A percentile compares a stretch with the other conserved stretches of the same genome.
Evolutionary conservation across 2,113 vertebrate species (phyloP).

Genomic region (Sus scrofa): T2T-Sscrofa CM000827.6:69324501-69325000

Average conservation of each 20-base stretch:
- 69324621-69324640: background rate
- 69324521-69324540: conserved; percentile 13
- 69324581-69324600: background rate
- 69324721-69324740: background rate
- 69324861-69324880: background rate
- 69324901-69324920: background rate
- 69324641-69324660: background rate
- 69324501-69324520: background rate
- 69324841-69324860: background rate
- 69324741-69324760: background rate
- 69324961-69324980: background rate
- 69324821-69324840: background rate
- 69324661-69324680: background rate
- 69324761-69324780: background rate
- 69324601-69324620: background rate
- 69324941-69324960: background rate
- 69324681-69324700: background rate
- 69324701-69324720: background rate
- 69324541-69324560: background rate
- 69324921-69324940: background rate
- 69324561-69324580: background rate
- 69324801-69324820: background rate
- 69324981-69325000: background rate
- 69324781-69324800: background rate
- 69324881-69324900: background rate